Evolutionary conservation across 30 jellyfish, hydroid and myxozoan genomes (phyloP).

Genomic region (Hydra vulgaris): DNA sequence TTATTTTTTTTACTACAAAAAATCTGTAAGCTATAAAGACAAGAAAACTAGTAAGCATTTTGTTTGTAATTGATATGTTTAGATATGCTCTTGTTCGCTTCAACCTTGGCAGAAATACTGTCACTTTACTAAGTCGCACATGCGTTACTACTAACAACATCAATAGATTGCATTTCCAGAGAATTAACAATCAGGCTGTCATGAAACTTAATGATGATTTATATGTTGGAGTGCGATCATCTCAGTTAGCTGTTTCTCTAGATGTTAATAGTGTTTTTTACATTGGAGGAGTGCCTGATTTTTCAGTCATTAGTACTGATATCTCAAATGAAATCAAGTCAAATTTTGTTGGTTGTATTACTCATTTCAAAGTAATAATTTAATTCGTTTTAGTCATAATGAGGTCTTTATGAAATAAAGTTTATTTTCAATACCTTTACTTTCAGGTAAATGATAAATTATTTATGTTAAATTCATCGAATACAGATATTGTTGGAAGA

Average conservation of each 20-base stretch:
- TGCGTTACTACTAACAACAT: background rate
- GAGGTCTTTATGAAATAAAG: background rate
- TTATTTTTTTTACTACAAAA: too few species aligned
- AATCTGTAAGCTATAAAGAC: too few species aligned
- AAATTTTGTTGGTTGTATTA: constrained; percentile 12
- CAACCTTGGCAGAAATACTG: constrained; percentile 4
- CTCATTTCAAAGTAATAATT: background rate
- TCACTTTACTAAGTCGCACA: background rate
- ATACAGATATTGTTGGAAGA: background rate
- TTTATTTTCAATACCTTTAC: background rate
- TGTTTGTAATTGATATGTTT: background rate
- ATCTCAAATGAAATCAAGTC: constrained; percentile 2
- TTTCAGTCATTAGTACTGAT: background rate
- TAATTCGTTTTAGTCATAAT: background rate
- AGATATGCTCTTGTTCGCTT: constrained; percentile 6
- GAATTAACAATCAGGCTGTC: constrained; percentile 4
- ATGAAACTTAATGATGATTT: constrained; percentile 3
- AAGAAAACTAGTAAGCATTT: too few species aligned
- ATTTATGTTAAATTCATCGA: background rate
- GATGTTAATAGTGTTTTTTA: background rate
- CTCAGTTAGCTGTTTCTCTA: background rate
- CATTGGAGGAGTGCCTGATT: constrained; percentile 10
- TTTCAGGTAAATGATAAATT: background rate
- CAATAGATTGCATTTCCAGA: background rate
- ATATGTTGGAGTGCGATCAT: constrained; percentile 1